These are phyloP conservation scores for Xestia xanthographa DNA, from an alignment of 2,888 invertebrate species.

Conservation along the genomic window DNA sequence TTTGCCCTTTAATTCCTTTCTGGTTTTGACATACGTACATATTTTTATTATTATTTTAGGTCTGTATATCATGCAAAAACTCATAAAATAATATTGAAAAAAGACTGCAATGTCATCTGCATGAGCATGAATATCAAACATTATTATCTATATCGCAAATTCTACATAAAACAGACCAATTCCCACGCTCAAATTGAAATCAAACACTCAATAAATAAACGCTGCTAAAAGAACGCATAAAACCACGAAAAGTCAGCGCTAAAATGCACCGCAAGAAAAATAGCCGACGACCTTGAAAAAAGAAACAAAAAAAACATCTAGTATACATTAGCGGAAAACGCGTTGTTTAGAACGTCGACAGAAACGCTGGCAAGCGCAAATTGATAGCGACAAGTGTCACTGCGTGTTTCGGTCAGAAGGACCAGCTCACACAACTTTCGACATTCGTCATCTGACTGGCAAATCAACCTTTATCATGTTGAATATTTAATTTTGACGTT, in stretches of 20 bases:
- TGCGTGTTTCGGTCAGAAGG: slow-evolving; percentile 25
- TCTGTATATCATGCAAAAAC: neutral
- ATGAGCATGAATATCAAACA: neutral
- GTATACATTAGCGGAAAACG: slow-evolving; percentile 80
- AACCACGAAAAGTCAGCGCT: slow-evolving; percentile 72
- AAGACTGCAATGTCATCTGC: neutral
- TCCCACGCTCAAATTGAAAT: slow-evolving; percentile 18
- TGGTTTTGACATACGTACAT: no score
- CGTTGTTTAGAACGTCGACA: slow-evolving; percentile 74
- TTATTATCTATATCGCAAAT: neutral
- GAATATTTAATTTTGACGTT: no score
- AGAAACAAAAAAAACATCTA: slow-evolving; percentile 63
- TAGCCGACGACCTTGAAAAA: slow-evolving; percentile 82
- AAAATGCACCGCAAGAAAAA: slow-evolving; percentile 80
- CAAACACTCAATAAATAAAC: slow-evolving; percentile 26
- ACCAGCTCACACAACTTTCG: neutral
- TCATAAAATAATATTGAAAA: neutral
- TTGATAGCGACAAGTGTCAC: slow-evolving; percentile 81
- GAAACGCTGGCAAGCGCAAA: slow-evolving; percentile 81
- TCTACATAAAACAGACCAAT: neutral
- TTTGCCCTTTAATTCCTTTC: no score
- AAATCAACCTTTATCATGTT: neutral
- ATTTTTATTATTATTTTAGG: no score
- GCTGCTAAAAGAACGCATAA: slow-evolving; percentile 43
- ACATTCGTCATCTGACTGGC: neutral